Evolutionary conservation across 30 jellyfish, hydroid and myxozoan genomes (phyloP).

Genomic region (Hydractinia symbiolongicarpus): DNA sequence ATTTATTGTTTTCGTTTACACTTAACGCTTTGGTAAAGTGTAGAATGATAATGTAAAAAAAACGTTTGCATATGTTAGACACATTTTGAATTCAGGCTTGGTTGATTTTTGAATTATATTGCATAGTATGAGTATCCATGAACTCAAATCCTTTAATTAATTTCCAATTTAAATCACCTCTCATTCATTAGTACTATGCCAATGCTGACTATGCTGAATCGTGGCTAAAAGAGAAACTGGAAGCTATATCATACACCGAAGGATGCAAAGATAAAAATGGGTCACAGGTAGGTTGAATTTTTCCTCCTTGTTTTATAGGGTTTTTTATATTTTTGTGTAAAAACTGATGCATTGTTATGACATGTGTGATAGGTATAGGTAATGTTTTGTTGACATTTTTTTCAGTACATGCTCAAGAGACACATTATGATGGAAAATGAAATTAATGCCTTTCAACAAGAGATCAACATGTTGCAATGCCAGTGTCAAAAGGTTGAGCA

Average conservation of each 20-base stretch:
- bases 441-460: constrained; percentile 46
- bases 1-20: too few species aligned
- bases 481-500: constrained; percentile 47
- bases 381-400: not conserved
- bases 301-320: not conserved
- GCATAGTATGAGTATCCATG: too few species aligned
- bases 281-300: constrained; percentile 22
- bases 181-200: constrained; percentile 37
- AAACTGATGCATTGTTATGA: too few species aligned
- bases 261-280: constrained; percentile 50
- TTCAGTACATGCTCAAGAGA: constrained; percentile 43
- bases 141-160: too few species aligned
- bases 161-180: too few species aligned
- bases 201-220: constrained; percentile 74
- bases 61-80: too few species aligned
- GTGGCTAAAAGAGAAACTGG: constrained; percentile 70
- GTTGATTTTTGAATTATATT: too few species aligned
- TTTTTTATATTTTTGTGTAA: too few species aligned
- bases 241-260: constrained; percentile 35
- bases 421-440: constrained; percentile 53
- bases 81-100: too few species aligned
- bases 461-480: constrained; percentile 45
- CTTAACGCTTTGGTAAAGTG: too few species aligned
- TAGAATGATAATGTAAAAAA: too few species aligned
- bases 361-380: too few species aligned